Evolutionary conservation across 2,797 vertebrate genomes (phyloP).

Genomic region (Semaprochilodus insignis): DNA sequence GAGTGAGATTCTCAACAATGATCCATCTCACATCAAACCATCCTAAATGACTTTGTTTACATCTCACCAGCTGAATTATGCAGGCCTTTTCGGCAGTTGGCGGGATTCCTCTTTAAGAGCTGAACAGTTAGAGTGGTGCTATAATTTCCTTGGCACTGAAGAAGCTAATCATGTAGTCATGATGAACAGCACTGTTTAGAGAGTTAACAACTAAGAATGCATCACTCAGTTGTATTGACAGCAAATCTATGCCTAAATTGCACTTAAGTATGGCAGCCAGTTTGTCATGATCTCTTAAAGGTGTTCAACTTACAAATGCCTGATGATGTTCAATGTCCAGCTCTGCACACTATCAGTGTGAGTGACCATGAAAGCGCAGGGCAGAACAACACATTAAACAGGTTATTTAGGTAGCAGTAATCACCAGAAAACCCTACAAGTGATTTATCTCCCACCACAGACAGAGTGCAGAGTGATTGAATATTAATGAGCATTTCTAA

Average conservation of each 20-base stretch:
- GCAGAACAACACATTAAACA: conserved; percentile 41
- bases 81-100: no score
- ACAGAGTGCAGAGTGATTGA: conserved; percentile 39
- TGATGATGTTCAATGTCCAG: conserved; percentile 19
- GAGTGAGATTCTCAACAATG: no score
- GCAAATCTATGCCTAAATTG: background rate
- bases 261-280: background rate
- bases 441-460: conserved; percentile 52
- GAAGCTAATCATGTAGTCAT: background rate
- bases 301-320: background rate
- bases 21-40: no score
- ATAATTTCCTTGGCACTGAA: background rate
- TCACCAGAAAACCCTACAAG: conserved; percentile 35
- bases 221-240: background rate
- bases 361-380: conserved; percentile 3
- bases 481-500: conserved; percentile 53
- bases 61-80: no score
- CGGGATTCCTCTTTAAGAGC: no score
- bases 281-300: conserved; percentile 2
- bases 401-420: conserved; percentile 33
- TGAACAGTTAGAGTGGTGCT: background rate
- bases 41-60: no score
- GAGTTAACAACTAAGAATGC: background rate
- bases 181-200: background rate
- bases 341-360: background rate